Evolutionary conservation across 2,797 vertebrate genomes (phyloP), one percentile per base, ranked within the genome.

Genomic region (Rhinogobio ventralis): DNA sequence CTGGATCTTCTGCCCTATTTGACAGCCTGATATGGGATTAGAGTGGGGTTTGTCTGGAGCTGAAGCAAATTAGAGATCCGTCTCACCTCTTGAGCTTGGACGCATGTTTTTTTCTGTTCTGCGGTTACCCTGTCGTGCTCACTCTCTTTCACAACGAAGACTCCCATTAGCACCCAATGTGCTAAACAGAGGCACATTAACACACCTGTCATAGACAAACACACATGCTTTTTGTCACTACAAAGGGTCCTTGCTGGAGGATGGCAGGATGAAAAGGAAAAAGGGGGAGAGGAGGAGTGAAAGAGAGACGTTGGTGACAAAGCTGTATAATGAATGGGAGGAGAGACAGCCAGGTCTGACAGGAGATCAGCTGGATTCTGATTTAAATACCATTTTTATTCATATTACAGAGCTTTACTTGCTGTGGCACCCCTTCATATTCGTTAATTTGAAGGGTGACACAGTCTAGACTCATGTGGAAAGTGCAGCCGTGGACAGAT

Each of bases 151-250:
- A 81, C 20, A n/a, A 46, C 5, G 36, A 84, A 81, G 49, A 64
- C 67, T 79, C 82, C 83, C 84, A 90, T 91, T 89, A 90, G 86
- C 64, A 73, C 87, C 64, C 55, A 80, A 87, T 84, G 83, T 88
- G 90, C 73, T 86, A 88, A 89, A 88, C 81, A 84, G 73, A 77
- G 84, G 46, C 80, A 71, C 74, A 77, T 86, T 86, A 85, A 86
- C 81, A 82, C 79, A 88, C 78, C 82, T 81, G 79, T 87, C 86
- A 87, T 67, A 62, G 62, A 69, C 66, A 86, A 75, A 85, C 71
- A 79, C 73, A 42, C 81, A 84, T 71, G 75, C 75, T 62, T 85
- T 85, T 79, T 85, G 83, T 79, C 73, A 83, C 80, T 81, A 83
- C 72, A 80, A 76, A 55, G 71, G 71, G 51, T 80, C 53, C 55